Evolutionary conservation across 2,113 vertebrate genomes (phyloP).

Genomic region (Empidonax traillii): DNA sequence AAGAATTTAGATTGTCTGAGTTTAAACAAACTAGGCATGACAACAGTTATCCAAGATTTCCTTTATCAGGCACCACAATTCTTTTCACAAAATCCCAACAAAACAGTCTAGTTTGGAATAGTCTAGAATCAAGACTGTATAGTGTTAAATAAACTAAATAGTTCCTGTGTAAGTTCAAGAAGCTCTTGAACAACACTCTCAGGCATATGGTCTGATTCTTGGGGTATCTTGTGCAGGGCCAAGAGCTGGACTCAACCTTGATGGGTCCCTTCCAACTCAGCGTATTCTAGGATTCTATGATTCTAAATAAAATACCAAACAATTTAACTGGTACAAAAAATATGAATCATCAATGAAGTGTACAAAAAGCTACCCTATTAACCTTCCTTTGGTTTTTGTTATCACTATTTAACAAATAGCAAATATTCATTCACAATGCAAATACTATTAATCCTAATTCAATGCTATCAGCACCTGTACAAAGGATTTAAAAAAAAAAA

Average conservation of each 20-base stretch:
- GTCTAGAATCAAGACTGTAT: background rate
- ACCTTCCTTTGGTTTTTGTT: background rate
- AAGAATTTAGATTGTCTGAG: background rate
- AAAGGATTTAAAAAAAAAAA: fast-evolving
- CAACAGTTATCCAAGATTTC: background rate
- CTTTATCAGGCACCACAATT: background rate
- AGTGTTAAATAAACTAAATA: background rate
- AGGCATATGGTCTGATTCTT: background rate
- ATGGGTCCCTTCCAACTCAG: background rate
- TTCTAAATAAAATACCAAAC: background rate
- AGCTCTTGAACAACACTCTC: background rate
- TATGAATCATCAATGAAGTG: background rate
- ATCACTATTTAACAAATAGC: background rate
- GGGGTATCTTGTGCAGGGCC: background rate
- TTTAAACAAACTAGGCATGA: background rate
- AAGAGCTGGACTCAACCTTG: background rate
- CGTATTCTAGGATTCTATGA: background rate
- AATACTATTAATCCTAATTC: background rate
- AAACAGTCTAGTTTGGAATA: background rate
- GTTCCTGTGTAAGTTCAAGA: background rate
- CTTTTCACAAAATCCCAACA: background rate
- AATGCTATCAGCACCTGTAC: background rate
- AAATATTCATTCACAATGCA: background rate
- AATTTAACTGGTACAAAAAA: background rate
- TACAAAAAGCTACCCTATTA: background rate